A percentile compares a stretch with the other conserved stretches of the same genome.
Conservation (phyloP, 2,888 invertebrate genomes). For the Eremobia ochroleuca region DNA sequence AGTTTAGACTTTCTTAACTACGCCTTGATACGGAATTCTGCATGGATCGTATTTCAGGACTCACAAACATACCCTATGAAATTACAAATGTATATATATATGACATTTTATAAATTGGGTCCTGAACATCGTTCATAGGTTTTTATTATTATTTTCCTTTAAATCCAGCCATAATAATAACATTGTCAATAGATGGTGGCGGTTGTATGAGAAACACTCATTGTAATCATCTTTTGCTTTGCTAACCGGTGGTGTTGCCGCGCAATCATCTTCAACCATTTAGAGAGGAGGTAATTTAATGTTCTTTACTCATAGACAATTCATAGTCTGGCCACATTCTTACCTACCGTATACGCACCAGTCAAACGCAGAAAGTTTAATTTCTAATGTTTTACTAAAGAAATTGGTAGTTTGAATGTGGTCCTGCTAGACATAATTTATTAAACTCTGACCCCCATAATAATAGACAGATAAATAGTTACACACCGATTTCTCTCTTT, state of each 20-base stretch:
- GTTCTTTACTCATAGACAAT: constrained; percentile 44
- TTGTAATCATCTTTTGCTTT: constrained; percentile 91
- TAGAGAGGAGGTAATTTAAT: constrained; percentile 87
- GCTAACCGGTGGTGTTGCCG: constrained; percentile 88
- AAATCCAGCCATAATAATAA: constrained; percentile 57
- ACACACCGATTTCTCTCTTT: too few species aligned
- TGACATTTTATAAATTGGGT: background rate
- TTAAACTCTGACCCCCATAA: too few species aligned
- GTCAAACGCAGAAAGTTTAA: background rate
- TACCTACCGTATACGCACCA: background rate
- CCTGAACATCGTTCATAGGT: constrained; percentile 41
- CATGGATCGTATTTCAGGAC: constrained; percentile 33
- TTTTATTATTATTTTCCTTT: constrained; percentile 39
- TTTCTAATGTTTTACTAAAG: background rate
- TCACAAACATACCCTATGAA: background rate
- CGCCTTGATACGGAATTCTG: constrained; percentile 43
- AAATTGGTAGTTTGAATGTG: constrained; percentile 13
- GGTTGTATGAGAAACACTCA: constrained; percentile 91
- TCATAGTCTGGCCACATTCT: constrained; percentile 34
- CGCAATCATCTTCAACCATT: constrained; percentile 81
- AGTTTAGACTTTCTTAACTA: background rate
- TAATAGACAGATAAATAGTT: too few species aligned
- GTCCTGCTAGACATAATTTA: constrained; percentile 1
- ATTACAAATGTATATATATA: background rate
- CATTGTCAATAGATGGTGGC: constrained; percentile 89